phyloP scores from a whole-genome alignment of 2,888 invertebrate species.

The Amphipoea lucens region DNA sequence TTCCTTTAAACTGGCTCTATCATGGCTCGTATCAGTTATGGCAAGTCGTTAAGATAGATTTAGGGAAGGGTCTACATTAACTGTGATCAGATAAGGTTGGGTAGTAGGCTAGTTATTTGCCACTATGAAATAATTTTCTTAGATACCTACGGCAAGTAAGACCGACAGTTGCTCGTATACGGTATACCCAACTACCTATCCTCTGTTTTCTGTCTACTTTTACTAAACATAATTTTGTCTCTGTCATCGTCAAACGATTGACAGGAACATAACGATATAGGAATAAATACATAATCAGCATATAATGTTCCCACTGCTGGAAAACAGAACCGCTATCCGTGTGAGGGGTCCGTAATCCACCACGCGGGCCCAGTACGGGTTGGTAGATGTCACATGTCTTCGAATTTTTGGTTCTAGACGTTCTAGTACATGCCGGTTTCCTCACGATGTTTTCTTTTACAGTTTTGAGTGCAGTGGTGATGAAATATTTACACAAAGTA shows the following conservation, averaged over 20 bases:
- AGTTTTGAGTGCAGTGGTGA: too few relatives aligned
- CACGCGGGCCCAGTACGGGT: too few relatives aligned
- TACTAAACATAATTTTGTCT: neutral
- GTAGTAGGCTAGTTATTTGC: neutral
- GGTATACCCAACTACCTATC: neutral
- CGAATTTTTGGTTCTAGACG: too few relatives aligned
- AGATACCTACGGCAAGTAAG: neutral
- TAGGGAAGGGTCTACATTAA: neutral
- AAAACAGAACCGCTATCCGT: too few relatives aligned
- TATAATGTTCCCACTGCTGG: too few relatives aligned
- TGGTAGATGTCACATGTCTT: too few relatives aligned
- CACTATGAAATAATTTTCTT: neutral
- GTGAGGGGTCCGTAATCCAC: too few relatives aligned
- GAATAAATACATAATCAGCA: neutral
- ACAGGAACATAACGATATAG: neutral
- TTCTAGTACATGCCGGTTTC: too few relatives aligned
- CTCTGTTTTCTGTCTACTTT: neutral
- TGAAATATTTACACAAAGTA: too few relatives aligned
- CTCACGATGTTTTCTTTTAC: too few relatives aligned
- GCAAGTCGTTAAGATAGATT: constrained; percentile 27
- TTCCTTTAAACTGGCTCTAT: neutral
- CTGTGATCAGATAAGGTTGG: constrained; percentile 23
- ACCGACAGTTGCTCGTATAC: neutral
- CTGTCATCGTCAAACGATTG: neutral
- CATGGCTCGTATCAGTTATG: neutral